Percentiles rank a stretch among this genome's conserved stretches.
phyloP scores from a whole-genome alignment of 2,888 invertebrate species.

The Leucophenga montana region DNA sequence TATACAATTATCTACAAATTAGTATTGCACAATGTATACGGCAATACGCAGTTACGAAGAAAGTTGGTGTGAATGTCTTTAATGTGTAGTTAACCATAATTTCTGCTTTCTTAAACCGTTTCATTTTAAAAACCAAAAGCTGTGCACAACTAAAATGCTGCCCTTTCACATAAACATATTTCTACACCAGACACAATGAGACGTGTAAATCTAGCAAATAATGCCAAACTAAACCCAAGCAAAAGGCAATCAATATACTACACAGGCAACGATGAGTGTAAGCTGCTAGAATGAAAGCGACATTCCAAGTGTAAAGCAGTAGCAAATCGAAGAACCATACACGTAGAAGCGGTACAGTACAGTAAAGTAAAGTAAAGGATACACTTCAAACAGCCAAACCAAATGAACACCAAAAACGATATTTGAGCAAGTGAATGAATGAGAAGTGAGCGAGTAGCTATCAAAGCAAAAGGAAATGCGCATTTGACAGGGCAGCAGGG shows the following conservation, averaged over 20 bases:
- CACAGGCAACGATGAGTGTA: neutral
- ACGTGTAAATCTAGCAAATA: conserved; percentile 19
- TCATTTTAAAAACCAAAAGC: neutral
- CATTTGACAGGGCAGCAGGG: conserved; percentile 62
- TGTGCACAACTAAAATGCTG: neutral
- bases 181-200: neutral
- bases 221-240: conserved; percentile 16
- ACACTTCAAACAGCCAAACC: conserved; percentile 17
- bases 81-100: no score
- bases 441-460: neutral
- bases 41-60: no score
- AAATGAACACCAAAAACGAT: conserved; percentile 2
- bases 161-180: neutral
- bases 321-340: neutral
- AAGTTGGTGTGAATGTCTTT: no score
- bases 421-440: neutral
- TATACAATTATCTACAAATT: no score
- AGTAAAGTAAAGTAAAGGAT: neutral
- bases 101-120: neutral
- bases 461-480: conserved; percentile 55
- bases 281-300: neutral
- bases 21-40: no score
- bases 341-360: neutral
- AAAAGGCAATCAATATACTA: conserved; percentile 14
- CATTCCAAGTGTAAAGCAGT: neutral